Evolutionary conservation across 2,113 vertebrate genomes (phyloP), one percentile per base, ranked within the genome.

Genomic region (Scatophagus argus): DNA sequence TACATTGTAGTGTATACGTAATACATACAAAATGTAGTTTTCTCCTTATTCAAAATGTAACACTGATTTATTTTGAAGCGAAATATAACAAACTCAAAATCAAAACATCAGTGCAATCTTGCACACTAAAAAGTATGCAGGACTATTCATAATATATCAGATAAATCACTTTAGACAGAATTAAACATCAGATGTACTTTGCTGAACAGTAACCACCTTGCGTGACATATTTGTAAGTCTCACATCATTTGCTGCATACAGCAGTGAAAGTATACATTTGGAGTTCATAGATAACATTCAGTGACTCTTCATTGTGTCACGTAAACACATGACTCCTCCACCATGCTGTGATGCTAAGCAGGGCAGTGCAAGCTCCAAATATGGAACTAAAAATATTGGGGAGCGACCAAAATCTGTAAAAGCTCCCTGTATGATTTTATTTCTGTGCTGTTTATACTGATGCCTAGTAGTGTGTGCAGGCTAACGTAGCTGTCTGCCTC

Each of bases 281-380:
- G 62, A 58, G 49, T 44, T 72, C 41, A 39, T 38, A 58, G 63
- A 52, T 73, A 65, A 64, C 51, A 66, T 38, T 51, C 78, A 69
- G 63, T 77, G 79, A 91, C 77, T 85, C 63, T 73, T 74, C 21
- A 10, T 54, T 11, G 77, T 71, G 85, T 89, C 82, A 88, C 84
- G 75, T 88, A 91, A 89, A 92, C 87, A 91, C 36, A 83, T 21
- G 64, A 88, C 80, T 83, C 77, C 77, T 80, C 43, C 63, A 38
- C n/a, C 5, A 63, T 6, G 0, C 69, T 8, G 29, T 71, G 76
- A 87, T 60, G 38, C 46, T 84, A 2, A 39, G 52, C 80, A 90
- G 84, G 38, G 9, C 52, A 23, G 82, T 25, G 5, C 25, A 23
- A 61, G 54, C 62, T 84, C 88, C 90, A 87, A 88, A 91, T 88